phyloP scores from a whole-genome alignment of 2,113 vertebrate genomes.

The Syrrhaptes paradoxus region DNA sequence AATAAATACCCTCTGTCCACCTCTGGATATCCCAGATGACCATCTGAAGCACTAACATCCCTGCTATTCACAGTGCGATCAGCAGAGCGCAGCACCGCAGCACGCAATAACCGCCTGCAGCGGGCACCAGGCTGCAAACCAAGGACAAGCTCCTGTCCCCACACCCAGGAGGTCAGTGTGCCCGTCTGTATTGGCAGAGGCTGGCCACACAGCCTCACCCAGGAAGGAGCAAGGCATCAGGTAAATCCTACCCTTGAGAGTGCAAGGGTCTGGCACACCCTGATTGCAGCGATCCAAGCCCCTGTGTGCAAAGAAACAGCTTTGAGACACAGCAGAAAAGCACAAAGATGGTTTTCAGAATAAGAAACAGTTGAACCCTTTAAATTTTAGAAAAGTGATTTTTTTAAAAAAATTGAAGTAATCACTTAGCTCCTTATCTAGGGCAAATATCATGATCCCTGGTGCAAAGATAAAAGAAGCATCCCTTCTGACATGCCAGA shows the following conservation, averaged over 20 bases:
- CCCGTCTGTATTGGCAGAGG: not conserved
- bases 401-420: not conserved
- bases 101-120: not conserved
- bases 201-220: not conserved
- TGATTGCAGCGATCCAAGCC: not conserved
- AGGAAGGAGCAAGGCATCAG: not conserved
- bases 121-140: fast-evolving
- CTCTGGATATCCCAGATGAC: not conserved
- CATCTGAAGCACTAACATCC: fast-evolving
- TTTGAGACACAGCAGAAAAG: not conserved
- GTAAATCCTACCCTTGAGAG: not conserved
- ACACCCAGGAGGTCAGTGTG: fast-evolving
- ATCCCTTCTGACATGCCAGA: not conserved
- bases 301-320: not conserved
- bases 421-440: not conserved
- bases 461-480: not conserved
- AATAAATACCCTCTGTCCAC: not conserved
- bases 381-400: too few species aligned
- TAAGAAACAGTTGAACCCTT: not conserved
- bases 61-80: not conserved
- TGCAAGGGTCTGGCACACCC: not conserved
- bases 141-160: not conserved
- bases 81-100: conserved; percentile 54
- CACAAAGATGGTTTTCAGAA: not conserved
- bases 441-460: not conserved